phyloP scores from a whole-genome alignment of 2,797 vertebrate genomes.

The Cyclopterus lumpus region DNA sequence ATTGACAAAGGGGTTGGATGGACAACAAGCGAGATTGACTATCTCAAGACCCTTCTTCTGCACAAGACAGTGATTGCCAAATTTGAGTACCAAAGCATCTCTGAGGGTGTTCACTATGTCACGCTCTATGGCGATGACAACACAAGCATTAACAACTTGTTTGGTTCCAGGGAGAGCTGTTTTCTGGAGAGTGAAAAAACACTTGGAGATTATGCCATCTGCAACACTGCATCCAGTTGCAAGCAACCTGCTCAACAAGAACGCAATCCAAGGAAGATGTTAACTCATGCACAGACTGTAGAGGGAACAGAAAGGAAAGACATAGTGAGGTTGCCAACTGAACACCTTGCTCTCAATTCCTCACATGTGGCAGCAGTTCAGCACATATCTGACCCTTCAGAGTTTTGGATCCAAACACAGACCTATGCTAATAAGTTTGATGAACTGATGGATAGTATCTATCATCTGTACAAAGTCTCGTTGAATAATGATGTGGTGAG shows the following conservation, averaged over 20 bases:
- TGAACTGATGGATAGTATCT: slow-evolving; percentile 82
- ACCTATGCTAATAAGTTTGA: slow-evolving; percentile 80
- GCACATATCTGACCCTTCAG: slow-evolving; percentile 84
- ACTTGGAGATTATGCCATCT: slow-evolving; percentile 52
- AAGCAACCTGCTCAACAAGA: slow-evolving; percentile 30
- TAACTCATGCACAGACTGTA: slow-evolving; percentile 7
- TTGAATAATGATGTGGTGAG: slow-evolving; percentile 69
- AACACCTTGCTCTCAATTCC: slow-evolving; percentile 67
- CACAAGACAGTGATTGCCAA: slow-evolving; percentile 85
- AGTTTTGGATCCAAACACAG: slow-evolving; percentile 91
- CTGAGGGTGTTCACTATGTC: slow-evolving; percentile 91
- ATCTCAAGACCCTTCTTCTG: slow-evolving; percentile 86
- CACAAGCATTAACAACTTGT: slow-evolving; percentile 87
- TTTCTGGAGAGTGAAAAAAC: slow-evolving; percentile 65
- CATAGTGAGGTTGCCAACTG: slow-evolving; percentile 43
- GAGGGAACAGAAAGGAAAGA: slow-evolving; percentile 25
- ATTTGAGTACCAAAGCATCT: slow-evolving; percentile 89
- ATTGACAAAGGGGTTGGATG: slow-evolving; percentile 87
- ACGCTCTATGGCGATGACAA: slow-evolving; percentile 88
- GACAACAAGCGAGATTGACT: slow-evolving; percentile 82
- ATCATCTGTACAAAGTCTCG: slow-evolving; percentile 82
- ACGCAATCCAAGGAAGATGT: slow-evolving; percentile 10
- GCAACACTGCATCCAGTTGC: slow-evolving; percentile 17
- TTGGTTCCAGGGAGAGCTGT: slow-evolving; percentile 77
- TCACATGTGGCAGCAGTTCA: slow-evolving; percentile 83